Base-by-base conservation (phyloP, 1,140 invertebrate genomes). In the Bombus fervidus region DNA sequence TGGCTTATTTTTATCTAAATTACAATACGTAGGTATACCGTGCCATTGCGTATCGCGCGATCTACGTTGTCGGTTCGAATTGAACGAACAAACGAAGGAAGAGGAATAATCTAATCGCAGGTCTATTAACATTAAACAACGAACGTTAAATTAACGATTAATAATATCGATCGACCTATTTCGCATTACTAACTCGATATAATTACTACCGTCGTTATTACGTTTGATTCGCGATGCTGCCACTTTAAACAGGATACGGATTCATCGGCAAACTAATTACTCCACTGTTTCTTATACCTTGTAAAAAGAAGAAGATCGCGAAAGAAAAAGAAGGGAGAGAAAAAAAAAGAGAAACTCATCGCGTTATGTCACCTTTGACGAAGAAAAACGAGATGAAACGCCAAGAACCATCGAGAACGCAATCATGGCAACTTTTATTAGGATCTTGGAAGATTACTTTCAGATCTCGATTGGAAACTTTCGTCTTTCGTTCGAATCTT, bases 351-450 rank as follows among this genome's bases (percentile, higher is more conserved):
- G 22, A 13, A 43, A 43, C 72, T 37, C 12, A 2, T 37, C 4
- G 47, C 18, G 47, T 53, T 53, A 8, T 28, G 41, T 25, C 62
- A 2, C 9, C 53, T 18, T 39, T n/a, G 25, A 28, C 53, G 62
- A 79, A 43, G 47, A 41, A 43, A 39, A 39, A 62, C 47, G 47
- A 53, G 47, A 53, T 2, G n/a, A 64, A 43, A n/a, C 6, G 47
- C 10, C 18, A 28, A n/a, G n/a, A 4, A 13, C 13, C 22, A 43
- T 28, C 28, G 39, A 5, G 57, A 74, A 47, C 18, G 59, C 72
- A 53, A 83, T 83, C 71, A 10, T 0, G 41, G 25, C 22, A 76
- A 83, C 72, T 76, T 83, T 75, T 83, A 68, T 83, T 66, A 76
- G 72, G 28, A 34, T 10, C 34, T 53, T 53, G 73, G 28, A 53